A percentile compares a stretch with the other conserved stretches of the same genome.
Conservation (phyloP, 2,797 vertebrate genomes). For the Alcedo atthis region DNA sequence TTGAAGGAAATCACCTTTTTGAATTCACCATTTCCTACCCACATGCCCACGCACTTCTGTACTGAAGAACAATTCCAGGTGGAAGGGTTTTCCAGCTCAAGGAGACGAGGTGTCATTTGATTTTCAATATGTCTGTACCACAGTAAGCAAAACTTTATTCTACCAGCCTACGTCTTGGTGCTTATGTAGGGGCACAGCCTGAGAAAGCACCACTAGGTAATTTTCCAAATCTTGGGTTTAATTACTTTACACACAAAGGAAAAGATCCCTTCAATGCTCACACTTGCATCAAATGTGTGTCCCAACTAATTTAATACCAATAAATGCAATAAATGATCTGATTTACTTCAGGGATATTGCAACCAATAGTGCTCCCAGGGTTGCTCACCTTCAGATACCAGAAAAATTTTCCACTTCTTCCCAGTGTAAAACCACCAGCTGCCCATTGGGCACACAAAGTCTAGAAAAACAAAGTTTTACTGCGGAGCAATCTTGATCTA, state of each 20-base stretch:
- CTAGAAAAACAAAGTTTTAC: background rate
- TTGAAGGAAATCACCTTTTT: background rate
- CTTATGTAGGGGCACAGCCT: background rate
- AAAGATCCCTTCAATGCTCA: background rate
- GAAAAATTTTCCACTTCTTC: background rate
- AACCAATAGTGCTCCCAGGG: background rate
- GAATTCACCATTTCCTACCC: background rate
- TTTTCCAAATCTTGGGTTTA: background rate
- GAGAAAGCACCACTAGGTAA: background rate
- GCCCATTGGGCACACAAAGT: background rate
- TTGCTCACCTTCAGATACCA: background rate
- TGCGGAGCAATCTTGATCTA: background rate
- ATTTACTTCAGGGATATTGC: background rate
- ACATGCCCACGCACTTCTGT: background rate
- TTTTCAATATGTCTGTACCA: background rate
- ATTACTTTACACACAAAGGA: background rate
- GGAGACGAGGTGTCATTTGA: background rate
- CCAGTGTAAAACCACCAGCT: background rate
- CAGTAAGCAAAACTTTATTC: background rate
- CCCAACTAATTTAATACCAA: background rate
- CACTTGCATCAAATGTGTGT: background rate
- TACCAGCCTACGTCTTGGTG: background rate
- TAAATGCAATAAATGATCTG: slow-evolving; percentile 29
- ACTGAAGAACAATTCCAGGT: background rate
- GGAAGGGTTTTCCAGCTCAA: background rate